These are phyloP conservation scores for Oscheius sp. DNA, from an alignment of 1,140 invertebrate species.

Conservation along the genomic window DNA sequence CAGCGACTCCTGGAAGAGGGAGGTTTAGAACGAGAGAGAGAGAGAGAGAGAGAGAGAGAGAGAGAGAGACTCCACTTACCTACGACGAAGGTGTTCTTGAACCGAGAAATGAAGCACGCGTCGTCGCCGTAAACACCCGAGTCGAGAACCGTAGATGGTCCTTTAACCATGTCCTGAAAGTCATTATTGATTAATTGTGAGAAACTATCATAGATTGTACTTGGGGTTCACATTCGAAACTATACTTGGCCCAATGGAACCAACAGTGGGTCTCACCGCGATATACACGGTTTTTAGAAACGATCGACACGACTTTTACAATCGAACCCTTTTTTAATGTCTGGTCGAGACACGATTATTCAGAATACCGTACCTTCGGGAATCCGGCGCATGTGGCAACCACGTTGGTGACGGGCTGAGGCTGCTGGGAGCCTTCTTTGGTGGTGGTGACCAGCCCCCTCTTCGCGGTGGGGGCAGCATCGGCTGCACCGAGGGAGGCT, in stretches of 20 bases:
- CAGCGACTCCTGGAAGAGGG: conserved; percentile 79
- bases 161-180: conserved; percentile 72
- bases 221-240: neutral
- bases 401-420: conserved; percentile 17
- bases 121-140: conserved; percentile 92
- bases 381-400: conserved; percentile 33
- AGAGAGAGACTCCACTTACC: conserved; percentile 71
- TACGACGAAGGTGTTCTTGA: conserved; percentile 82
- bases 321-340: neutral
- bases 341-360: neutral
- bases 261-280: no score
- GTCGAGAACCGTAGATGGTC: conserved; percentile 71
- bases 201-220: neutral
- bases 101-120: conserved; percentile 86
- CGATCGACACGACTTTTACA: no score
- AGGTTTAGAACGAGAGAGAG: no score
- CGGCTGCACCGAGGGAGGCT: conserved; percentile 2
- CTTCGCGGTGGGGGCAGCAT: neutral
- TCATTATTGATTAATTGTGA: conserved; percentile 7
- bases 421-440: conserved; percentile 4
- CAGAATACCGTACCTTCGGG: conserved; percentile 11
- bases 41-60: no score
- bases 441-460: neutral
- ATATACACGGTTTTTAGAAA: no score
- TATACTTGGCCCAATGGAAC: no score